A percentile compares a stretch with the other conserved stretches of the same genome.
phyloP scores from a whole-genome alignment of 1,140 invertebrate genomes.

The Pogonognathellus flavescens region DNA sequence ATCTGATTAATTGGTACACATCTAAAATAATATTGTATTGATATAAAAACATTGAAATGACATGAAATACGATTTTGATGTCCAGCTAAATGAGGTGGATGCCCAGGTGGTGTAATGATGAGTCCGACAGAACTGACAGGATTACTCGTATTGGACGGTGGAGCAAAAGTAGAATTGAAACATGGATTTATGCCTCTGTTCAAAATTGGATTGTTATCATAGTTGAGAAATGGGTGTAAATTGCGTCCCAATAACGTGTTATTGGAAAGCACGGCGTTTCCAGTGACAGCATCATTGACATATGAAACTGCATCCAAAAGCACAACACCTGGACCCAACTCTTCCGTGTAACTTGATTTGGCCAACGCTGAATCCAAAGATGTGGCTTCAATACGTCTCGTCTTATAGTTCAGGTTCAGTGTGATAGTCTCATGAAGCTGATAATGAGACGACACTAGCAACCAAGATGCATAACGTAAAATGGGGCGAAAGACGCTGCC shows the following conservation, averaged over 20 bases:
- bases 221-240: conserved; percentile 15
- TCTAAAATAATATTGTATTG: no score
- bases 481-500: conserved; percentile 19
- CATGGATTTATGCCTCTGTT: conserved; percentile 7
- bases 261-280: conserved; percentile 2
- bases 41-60: no score
- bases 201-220: conserved; percentile 16
- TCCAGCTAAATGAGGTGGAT: not conserved
- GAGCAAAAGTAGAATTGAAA: conserved; percentile 22
- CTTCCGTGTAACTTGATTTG: conserved; percentile 5
- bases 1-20: no score
- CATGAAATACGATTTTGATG: not conserved
- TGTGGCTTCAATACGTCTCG: not conserved
- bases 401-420: not conserved
- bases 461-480: not conserved
- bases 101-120: conserved; percentile 18
- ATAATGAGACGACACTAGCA: not conserved
- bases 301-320: conserved; percentile 24
- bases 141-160: not conserved
- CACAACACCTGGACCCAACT: not conserved
- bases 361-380: conserved; percentile 42
- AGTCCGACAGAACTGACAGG: conserved; percentile 1
- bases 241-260: not conserved
- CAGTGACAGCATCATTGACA: conserved; percentile 9
- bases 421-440: conserved; percentile 35